Conservation (phyloP, 2,888 invertebrate species). For the Calliphora vomitoria region DNA sequence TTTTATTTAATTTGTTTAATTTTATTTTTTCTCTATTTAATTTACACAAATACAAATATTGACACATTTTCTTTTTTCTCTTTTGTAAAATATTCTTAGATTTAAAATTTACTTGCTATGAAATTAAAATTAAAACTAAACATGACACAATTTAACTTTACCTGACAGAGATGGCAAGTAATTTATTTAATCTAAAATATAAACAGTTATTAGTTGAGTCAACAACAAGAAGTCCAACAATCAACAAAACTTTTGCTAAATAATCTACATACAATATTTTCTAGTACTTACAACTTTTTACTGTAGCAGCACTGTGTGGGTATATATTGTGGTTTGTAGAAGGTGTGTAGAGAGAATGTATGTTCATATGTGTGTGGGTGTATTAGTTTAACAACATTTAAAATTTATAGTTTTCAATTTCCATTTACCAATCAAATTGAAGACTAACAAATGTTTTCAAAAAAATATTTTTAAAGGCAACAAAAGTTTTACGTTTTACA, state of each 20-base stretch:
- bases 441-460: slow-evolving; percentile 57
- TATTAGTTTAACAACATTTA: slow-evolving; percentile 60
- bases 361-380: slow-evolving; percentile 1
- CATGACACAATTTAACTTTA: slow-evolving; percentile 69
- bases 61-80: not conserved
- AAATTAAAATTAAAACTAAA: slow-evolving; percentile 66
- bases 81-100: not conserved
- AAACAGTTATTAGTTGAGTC: slow-evolving; percentile 72
- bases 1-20: not conserved
- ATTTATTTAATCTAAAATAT: slow-evolving; percentile 64
- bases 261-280: slow-evolving; percentile 32
- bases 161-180: slow-evolving; percentile 46
- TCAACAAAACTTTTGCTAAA: slow-evolving; percentile 63
- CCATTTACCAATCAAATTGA: slow-evolving; percentile 64
- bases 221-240: slow-evolving; percentile 59
- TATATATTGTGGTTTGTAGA: slow-evolving; percentile 25
- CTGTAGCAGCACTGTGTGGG: not conserved
- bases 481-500: slow-evolving; percentile 52
- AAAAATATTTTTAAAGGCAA: slow-evolving; percentile 14
- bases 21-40: slow-evolving; percentile 12
- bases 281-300: not conserved
- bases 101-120: slow-evolving; percentile 48
- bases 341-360: not conserved
- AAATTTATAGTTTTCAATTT: slow-evolving; percentile 73
- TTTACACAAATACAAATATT: slow-evolving; percentile 33